A percentile compares a stretch with the other conserved stretches of the same genome.
Conservation (phyloP, 2,113 vertebrate genomes). For the Eolophus roseicapilla region DNA sequence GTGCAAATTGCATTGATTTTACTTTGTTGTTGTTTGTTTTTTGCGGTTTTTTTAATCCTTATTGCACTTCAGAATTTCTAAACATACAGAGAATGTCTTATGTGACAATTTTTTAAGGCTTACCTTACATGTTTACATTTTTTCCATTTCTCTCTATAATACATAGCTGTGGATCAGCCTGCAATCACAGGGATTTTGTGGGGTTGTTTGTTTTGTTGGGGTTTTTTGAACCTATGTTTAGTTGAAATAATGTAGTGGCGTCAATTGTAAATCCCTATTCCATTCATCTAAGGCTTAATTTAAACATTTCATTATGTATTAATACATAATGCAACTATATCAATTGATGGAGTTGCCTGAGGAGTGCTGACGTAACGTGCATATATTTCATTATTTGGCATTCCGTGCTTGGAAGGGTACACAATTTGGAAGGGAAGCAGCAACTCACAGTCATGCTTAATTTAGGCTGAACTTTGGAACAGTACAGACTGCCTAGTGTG, state of each 20-base stretch:
- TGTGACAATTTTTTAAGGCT: not conserved
- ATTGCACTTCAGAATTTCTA: not conserved
- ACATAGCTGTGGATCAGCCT: not conserved
- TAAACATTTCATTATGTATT: not conserved
- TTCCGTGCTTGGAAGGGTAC: not conserved
- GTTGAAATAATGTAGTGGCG: not conserved
- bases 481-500: not conserved
- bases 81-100: not conserved
- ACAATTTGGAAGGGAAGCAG: not conserved
- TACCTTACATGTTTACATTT: not conserved
- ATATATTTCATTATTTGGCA: not conserved
- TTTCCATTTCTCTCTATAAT: not conserved
- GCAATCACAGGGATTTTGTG: not conserved
- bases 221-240: not conserved
- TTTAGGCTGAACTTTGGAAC: not conserved
- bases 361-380: rapidly evolving
- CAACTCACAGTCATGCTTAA: not conserved
- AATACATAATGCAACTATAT: not conserved
- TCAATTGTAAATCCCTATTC: not conserved
- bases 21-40: not conserved
- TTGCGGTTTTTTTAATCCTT: not conserved
- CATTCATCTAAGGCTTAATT: not conserved
- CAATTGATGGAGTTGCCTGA: not conserved
- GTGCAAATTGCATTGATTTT: not conserved
- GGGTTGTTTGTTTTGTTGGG: not conserved